Conservation (phyloP, 2,113 vertebrate species). For the Crotalus helleri region DNA sequence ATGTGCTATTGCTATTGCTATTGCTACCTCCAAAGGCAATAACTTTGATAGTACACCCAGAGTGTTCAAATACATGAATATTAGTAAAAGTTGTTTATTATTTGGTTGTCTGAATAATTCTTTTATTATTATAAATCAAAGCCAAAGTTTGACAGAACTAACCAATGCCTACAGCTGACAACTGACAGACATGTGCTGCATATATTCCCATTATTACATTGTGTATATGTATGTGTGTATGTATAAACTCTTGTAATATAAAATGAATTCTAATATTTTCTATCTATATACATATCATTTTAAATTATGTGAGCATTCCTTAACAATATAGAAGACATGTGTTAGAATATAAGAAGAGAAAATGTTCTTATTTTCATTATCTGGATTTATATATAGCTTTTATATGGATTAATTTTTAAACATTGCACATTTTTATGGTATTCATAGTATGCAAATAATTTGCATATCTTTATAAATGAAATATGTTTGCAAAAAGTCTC, state of each 20-base stretch:
- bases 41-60: neutral
- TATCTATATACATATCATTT: neutral
- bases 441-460: neutral
- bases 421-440: neutral
- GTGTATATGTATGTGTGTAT: too few species aligned
- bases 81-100: neutral
- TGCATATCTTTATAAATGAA: conserved; percentile 31
- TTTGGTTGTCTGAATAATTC: neutral
- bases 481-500: neutral
- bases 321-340: neutral
- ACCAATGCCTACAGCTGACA: neutral
- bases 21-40: neutral
- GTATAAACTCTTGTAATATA: neutral
- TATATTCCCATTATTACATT: neutral
- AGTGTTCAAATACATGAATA: neutral
- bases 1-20: too few species aligned
- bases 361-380: neutral
- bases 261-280: too few species aligned
- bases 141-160: neutral
- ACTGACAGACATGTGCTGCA: neutral
- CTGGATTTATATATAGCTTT: neutral
- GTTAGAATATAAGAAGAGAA: neutral
- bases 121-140: neutral
- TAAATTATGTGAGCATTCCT: neutral
- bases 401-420: neutral